A percentile compares a stretch with the other conserved stretches of the same genome.
Evolutionary conservation across 2,797 vertebrate genomes (phyloP).

Genomic region (Pangasius larnaudii): DNA sequence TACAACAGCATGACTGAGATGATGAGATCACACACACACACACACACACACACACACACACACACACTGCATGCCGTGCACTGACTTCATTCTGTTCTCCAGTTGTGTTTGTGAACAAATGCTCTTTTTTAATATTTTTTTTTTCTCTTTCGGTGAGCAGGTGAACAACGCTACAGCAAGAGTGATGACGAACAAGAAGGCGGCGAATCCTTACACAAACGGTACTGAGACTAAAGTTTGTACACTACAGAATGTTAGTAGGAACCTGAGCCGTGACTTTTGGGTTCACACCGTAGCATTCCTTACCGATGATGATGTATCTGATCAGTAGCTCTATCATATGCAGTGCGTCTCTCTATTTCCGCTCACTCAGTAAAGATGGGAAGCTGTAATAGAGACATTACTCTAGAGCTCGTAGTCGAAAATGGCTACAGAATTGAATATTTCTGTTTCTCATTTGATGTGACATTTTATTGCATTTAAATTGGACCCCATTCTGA

Average conservation of each 20-base stretch:
- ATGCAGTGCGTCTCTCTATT: neutral
- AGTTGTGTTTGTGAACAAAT: neutral
- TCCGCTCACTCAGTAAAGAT: neutral
- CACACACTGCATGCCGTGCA: neutral
- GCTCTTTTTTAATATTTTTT: neutral
- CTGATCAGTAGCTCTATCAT: neutral
- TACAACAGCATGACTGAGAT: neutral
- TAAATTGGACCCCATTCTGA: neutral
- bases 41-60: neutral
- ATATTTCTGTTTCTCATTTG: neutral
- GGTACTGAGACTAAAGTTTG: constrained; percentile 29
- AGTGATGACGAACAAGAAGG: constrained; percentile 98
- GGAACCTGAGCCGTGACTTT: neutral
- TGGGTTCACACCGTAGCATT: neutral
- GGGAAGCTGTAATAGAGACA: neutral
- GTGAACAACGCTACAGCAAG: constrained; percentile 96
- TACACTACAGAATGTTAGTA: neutral
- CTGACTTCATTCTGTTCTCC: neutral
- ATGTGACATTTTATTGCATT: neutral
- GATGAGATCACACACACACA: neutral
- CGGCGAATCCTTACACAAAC: constrained; percentile 85
- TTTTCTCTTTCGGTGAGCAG: constrained; percentile 67
- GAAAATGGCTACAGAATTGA: neutral
- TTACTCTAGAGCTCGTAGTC: neutral
- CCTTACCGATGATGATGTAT: neutral